A percentile compares a stretch with the other conserved stretches of the same genome.
Evolutionary conservation across 2,113 vertebrate genomes (phyloP).

Genomic region (Syngnathoides biaculeatus): DNA sequence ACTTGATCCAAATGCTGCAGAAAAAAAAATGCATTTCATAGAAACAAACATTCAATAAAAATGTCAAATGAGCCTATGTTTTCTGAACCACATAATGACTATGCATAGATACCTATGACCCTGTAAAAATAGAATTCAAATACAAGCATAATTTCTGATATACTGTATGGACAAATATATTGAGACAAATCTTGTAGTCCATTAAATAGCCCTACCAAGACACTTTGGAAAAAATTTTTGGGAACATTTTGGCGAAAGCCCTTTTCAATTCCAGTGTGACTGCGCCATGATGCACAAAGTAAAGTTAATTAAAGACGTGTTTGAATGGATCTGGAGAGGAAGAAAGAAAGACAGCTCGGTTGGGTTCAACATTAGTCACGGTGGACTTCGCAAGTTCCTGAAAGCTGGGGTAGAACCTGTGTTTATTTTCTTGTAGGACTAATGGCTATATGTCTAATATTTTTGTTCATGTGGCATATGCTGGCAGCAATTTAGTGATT

Average conservation of each 20-base stretch:
- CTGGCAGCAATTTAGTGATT: constrained; percentile 25
- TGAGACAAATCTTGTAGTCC: neutral
- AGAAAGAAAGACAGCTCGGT: neutral
- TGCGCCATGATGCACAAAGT: neutral
- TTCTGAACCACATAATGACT: neutral
- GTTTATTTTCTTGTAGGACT: neutral
- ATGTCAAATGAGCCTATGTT: constrained; percentile 3
- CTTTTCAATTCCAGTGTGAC: neutral
- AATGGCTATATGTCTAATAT: neutral
- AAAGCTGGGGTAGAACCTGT: neutral
- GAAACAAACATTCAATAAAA: constrained; percentile 3
- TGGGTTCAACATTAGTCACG: neutral
- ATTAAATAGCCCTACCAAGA: neutral
- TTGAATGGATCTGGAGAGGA: neutral
- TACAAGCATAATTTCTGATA: constrained; percentile 18
- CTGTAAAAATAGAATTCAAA: constrained; percentile 38
- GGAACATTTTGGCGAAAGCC: neutral
- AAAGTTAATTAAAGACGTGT: neutral
- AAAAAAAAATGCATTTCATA: constrained; percentile 8
- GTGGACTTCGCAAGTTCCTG: neutral
- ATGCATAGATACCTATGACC: constrained; percentile 17
- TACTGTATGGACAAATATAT: neutral
- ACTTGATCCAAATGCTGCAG: neutral
- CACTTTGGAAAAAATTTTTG: neutral
- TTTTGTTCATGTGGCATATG: neutral